phyloP scores from a whole-genome alignment of 35 echinoderm and acorn worm genomes.

The Ophiothrix spiculata region DNA sequence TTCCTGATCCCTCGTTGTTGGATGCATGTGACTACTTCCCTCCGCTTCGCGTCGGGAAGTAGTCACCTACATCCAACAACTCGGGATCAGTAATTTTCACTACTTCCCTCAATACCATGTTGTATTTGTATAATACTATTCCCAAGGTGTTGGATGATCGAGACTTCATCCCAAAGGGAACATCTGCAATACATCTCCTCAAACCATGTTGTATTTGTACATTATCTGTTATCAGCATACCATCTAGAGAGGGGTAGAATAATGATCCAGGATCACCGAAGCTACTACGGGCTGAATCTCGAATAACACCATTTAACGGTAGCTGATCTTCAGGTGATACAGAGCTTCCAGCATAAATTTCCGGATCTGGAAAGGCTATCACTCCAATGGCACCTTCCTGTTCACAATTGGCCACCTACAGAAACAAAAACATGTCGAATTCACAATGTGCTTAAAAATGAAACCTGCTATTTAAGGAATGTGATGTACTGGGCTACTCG shows the following conservation, averaged over 20 bases:
- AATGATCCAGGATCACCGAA: conserved; percentile 62
- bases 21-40: too few relatives aligned
- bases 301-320: conserved; percentile 36
- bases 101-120: too few relatives aligned
- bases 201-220: too few relatives aligned
- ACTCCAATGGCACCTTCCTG: conserved; percentile 47
- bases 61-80: too few relatives aligned
- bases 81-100: too few relatives aligned
- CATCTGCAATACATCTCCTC: too few relatives aligned
- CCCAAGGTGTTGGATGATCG: too few relatives aligned
- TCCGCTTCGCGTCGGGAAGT: too few relatives aligned
- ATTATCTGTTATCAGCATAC: neutral
- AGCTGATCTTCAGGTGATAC: conserved; percentile 9
- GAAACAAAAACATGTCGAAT: neutral
- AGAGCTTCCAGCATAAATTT: conserved; percentile 2
- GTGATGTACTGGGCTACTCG: neutral
- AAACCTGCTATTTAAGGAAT: neutral
- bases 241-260: conserved; percentile 50
- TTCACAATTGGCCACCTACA: conserved; percentile 43
- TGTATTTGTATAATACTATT: too few relatives aligned
- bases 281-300: conserved; percentile 30
- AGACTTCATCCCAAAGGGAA: too few relatives aligned
- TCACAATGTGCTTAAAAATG: too few relatives aligned
- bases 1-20: too few relatives aligned
- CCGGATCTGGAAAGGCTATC: conserved; percentile 63